phyloP scores from a whole-genome alignment of 2,888 invertebrate species.

The Brachynemurus nebulosus region DNA sequence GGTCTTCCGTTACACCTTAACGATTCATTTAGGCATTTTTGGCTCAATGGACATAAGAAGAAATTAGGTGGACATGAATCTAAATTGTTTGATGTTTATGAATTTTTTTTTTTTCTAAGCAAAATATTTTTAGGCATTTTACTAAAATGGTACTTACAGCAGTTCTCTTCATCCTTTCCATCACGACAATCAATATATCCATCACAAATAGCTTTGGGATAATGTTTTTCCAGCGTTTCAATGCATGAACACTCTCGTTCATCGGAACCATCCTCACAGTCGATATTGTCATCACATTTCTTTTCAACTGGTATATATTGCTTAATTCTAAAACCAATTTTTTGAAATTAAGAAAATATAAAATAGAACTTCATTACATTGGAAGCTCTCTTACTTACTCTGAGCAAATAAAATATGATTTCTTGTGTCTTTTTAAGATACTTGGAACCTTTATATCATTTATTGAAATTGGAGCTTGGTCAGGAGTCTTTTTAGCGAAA shows the following conservation, averaged over 20 bases:
- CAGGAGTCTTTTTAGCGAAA: too few species aligned
- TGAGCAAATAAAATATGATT: conserved; percentile 31
- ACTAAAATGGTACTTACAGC: conserved; percentile 39
- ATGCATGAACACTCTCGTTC: conserved; percentile 57
- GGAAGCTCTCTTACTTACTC: too few species aligned
- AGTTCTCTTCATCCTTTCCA: conserved; percentile 58
- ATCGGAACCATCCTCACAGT: conserved; percentile 75
- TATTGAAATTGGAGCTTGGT: too few species aligned
- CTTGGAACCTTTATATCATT: not conserved
- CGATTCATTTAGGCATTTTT: conserved; percentile 43
- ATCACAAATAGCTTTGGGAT: conserved; percentile 53
- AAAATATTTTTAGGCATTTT: too few species aligned
- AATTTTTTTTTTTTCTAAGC: too few species aligned
- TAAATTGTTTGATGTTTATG: conserved; percentile 28
- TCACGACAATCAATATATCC: conserved; percentile 60
- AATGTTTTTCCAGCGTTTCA: conserved; percentile 43
- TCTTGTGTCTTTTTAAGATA: conserved; percentile 1
- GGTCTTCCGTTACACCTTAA: conserved; percentile 45
- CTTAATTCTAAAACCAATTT: conserved; percentile 38
- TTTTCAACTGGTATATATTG: conserved; percentile 45
- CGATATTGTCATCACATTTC: conserved; percentile 52
- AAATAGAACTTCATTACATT: too few species aligned
- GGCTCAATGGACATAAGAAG: conserved; percentile 49
- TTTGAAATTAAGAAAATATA: too few species aligned
- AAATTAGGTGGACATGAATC: conserved; percentile 42